phyloP scores from a whole-genome alignment of 1,140 invertebrate genomes.

The Neodiprion virginianus region DNA sequence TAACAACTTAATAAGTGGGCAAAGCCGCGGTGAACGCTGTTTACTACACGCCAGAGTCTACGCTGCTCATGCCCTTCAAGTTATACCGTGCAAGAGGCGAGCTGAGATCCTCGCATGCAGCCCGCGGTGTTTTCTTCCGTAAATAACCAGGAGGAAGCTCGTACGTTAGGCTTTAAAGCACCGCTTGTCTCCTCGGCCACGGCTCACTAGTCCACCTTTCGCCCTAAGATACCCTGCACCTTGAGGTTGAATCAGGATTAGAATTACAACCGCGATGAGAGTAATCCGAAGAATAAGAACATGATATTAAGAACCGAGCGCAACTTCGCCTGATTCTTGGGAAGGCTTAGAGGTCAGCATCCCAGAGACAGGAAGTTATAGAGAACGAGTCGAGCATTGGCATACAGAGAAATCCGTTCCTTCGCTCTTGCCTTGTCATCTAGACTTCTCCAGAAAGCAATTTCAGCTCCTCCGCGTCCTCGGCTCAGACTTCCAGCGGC shows the following conservation, averaged over 20 bases:
- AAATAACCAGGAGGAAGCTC: constrained; percentile 42
- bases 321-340: too few relatives aligned
- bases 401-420: too few relatives aligned
- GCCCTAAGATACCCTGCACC: constrained; percentile 10
- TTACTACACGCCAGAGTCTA: background rate
- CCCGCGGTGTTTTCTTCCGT: constrained; percentile 28
- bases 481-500: background rate
- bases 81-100: constrained; percentile 32
- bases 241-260: constrained; percentile 21
- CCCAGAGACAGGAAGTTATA: too few relatives aligned
- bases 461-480: background rate
- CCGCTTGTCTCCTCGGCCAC: constrained; percentile 34
- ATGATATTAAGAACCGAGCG: background rate
- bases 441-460: background rate
- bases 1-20: constrained; percentile 3
- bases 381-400: too few relatives aligned
- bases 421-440: background rate
- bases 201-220: background rate
- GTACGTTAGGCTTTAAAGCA: constrained; percentile 40
- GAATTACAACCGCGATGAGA: constrained; percentile 25
- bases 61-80: constrained; percentile 27
- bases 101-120: background rate
- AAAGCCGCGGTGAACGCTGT: background rate
- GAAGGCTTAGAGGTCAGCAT: too few relatives aligned
- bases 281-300: constrained; percentile 3